phyloP scores from a whole-genome alignment of 2,797 vertebrate species.

The Sebastes iracundus region DNA sequence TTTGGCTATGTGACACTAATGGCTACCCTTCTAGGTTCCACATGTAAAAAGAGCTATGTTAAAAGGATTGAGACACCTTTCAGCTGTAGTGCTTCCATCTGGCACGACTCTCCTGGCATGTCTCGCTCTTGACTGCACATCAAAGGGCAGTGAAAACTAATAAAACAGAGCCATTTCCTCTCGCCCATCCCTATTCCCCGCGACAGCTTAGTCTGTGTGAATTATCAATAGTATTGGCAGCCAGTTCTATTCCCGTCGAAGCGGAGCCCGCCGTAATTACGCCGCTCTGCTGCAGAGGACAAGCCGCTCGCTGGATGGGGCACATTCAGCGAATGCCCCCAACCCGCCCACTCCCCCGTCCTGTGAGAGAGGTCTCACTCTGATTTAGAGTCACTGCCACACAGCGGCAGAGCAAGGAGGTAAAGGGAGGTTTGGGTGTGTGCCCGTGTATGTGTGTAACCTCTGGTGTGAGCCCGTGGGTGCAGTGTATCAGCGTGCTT shows the following conservation, averaged over 20 bases:
- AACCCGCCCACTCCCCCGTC: conserved; percentile 21
- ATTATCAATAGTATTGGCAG: conserved; percentile 83
- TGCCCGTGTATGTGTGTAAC: background rate
- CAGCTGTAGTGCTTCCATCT: conserved; percentile 72
- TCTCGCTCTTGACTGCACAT: conserved; percentile 75
- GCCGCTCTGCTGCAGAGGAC: conserved; percentile 69
- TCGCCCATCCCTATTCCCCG: conserved; percentile 74
- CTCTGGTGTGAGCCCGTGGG: background rate
- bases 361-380: conserved; percentile 32
- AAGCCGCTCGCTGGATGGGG: conserved; percentile 57
- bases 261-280: conserved; percentile 76
- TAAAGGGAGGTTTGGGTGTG: conserved; percentile 20
- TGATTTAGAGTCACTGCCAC: conserved; percentile 40
- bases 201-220: conserved; percentile 78
- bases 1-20: conserved; percentile 61
- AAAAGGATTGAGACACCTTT: conserved; percentile 72
- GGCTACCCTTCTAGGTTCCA: conserved; percentile 54
- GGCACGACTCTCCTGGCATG: conserved; percentile 72
- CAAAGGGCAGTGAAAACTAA: conserved; percentile 75
- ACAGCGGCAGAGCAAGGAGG: conserved; percentile 3
- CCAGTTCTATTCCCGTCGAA: conserved; percentile 65
- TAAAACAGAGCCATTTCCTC: conserved; percentile 77
- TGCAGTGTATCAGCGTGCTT: conserved; percentile 4
- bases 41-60: conserved; percentile 65
- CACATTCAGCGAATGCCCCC: conserved; percentile 37